Percentiles rank a stretch among this genome's conserved stretches.
Evolutionary conservation across 92 coral and sea anemone genomes (phyloP).

Genomic region (Heteractis magnifica): DNA sequence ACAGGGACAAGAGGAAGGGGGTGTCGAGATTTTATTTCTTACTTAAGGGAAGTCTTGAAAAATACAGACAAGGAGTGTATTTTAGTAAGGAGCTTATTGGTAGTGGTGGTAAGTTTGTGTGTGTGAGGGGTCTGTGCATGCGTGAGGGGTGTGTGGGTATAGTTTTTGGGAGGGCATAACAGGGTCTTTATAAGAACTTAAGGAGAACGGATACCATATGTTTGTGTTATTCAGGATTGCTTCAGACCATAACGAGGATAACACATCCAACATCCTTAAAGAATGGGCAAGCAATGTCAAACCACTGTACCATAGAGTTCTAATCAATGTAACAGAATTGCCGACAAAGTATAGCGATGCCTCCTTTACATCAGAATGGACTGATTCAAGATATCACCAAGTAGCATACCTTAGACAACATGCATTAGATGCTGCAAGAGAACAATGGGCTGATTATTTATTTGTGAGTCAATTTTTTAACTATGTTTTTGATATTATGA

Average conservation of each 20-base stretch:
- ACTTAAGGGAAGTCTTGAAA: too few species aligned
- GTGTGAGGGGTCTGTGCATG: too few species aligned
- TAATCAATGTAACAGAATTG: slow-evolving; percentile 61
- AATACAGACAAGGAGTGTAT: too few species aligned
- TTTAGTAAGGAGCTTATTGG: too few species aligned
- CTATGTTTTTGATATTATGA: background rate
- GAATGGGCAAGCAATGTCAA: slow-evolving; percentile 78
- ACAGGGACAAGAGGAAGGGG: too few species aligned
- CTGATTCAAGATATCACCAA: slow-evolving; percentile 59
- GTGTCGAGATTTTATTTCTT: too few species aligned
- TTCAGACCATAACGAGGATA: slow-evolving; percentile 92
- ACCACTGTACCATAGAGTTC: slow-evolving; percentile 81
- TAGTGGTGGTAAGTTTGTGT: too few species aligned
- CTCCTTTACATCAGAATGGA: slow-evolving; percentile 64
- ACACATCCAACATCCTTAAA: slow-evolving; percentile 68
- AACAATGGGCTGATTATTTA: slow-evolving; percentile 94
- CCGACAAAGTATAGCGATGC: slow-evolving; percentile 63
- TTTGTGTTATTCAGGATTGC: slow-evolving; percentile 58
- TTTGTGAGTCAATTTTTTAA: slow-evolving; percentile 63
- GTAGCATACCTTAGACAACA: slow-evolving; percentile 74
- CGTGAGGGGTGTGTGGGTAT: too few species aligned
- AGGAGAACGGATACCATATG: background rate
- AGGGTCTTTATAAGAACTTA: background rate
- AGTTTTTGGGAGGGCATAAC: background rate
- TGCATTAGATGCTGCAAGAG: slow-evolving; percentile 89